Base-by-base conservation (phyloP, 2,113 vertebrate species). In the Phrynocephalus versicolor region DNA sequence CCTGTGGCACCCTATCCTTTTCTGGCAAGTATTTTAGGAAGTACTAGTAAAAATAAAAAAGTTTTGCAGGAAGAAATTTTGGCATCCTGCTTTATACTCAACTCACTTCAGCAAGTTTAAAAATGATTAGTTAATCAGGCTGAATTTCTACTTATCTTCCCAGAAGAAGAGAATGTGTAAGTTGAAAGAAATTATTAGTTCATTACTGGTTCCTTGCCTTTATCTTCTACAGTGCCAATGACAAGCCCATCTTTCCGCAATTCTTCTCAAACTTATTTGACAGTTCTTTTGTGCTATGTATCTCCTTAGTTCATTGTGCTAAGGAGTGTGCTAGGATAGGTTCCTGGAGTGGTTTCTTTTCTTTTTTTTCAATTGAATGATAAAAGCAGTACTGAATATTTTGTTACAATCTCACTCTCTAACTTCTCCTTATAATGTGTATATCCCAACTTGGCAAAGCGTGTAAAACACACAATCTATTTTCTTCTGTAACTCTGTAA, bases 1-100 rank as follows among this genome's bases (percentile, higher is more conserved):
- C 89, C 90, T 92, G 70, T 76, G 41, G 84, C 82, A 92, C 84
- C 2, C 0, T 90, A 84, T 91, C 90, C 90, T 89, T 93, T 93
- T 74, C 70, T 81, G 69, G 41, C 84, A 87, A 57, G 60, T 58
- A 39, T 41, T 65, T 86, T 65, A 45, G 71, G 71, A 82, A 82
- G 64, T 89, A n/a, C 76, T 75, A 77, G 88, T 80, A 69, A 88
- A 78, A 60, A 86, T 87, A 91, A 89, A 75, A 91, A 89, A 75
- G 69, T 90, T n/a, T n/a, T 72, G 87, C 90, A 88, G 77, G 45
- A 82, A 74, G 41, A 79, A 87, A 62, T 30, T n/a, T n/a, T 35
- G 64, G 65, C 79, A 72, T 78, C 27, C 35, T 81, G 60, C 81
- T 4, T 83, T 85, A 75, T 89, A 35, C 39, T 72, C 39, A 45